These are phyloP conservation scores for Synergus laeviventris DNA, from an alignment of 2,888 invertebrate species.

Conservation along the genomic window DNA sequence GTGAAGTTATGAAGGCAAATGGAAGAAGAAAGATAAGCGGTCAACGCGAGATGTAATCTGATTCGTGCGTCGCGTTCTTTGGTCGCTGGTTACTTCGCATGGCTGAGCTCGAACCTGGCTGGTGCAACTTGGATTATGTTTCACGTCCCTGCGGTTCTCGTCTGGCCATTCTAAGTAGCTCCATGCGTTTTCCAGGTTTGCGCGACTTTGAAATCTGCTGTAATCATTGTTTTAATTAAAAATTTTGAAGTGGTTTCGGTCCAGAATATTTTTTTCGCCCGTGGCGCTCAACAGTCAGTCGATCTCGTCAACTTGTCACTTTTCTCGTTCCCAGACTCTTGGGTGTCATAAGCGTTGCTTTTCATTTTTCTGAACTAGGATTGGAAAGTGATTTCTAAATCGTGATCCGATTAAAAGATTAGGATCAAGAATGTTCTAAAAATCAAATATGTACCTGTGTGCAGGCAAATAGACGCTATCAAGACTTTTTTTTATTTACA, in stretches of 20 bases:
- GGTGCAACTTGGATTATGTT: slow-evolving; percentile 76
- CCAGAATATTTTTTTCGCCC: neutral
- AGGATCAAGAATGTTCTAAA: neutral
- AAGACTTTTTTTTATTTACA: too few relatives aligned
- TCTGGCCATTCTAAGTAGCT: slow-evolving; percentile 62
- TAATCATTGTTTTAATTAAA: neutral
- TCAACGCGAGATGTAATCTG: slow-evolving; percentile 75
- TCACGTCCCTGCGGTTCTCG: slow-evolving; percentile 74
- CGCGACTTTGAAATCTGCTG: neutral
- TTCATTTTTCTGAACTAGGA: neutral
- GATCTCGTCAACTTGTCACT: neutral
- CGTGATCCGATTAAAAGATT: neutral
- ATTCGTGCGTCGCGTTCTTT: slow-evolving; percentile 74
- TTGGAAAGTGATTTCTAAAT: neutral
- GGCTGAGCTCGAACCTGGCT: slow-evolving; percentile 71
- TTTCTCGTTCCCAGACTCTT: neutral
- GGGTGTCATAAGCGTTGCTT: too few relatives aligned
- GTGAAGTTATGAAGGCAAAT: slow-evolving; percentile 60
- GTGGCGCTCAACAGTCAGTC: neutral
- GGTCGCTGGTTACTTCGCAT: slow-evolving; percentile 71
- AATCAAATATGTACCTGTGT: neutral
- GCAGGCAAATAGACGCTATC: too few relatives aligned
- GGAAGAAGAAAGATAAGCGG: slow-evolving; percentile 74
- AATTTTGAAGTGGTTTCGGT: neutral
- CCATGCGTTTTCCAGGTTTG: slow-evolving; percentile 18